Base-by-base conservation (phyloP, 1,140 invertebrate genomes). In the Dendrolimus punctatus region DNA sequence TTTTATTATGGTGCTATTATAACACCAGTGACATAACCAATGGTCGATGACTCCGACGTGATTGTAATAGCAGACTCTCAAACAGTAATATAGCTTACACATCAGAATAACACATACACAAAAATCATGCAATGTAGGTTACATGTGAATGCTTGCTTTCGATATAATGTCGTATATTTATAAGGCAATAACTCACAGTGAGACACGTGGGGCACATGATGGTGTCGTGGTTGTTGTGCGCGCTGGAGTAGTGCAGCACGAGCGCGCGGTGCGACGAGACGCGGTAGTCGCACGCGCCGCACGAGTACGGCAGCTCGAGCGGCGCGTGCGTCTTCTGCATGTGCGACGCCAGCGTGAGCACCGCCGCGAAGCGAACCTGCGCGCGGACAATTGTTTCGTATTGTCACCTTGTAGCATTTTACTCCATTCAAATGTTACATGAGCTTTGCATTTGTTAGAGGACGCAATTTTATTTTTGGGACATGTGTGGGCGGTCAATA, bases 271-370 rank as follows among this genome's bases (percentile, higher is more conserved):
- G 94, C 54, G 92, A 92, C 6, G 94, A 95, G 8, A 91, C 90
- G 42, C 92, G 89, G 78, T 93, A 95, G 47, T 88, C 81, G 66
- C 95, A 96, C 38, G 90, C 89, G 37, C 91, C 91, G 73, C 95
- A 96, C 41, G 87, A 85, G 75, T 96, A 96, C 1, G 95, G 95
- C 79, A 95, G 89, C 76, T 96, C 95, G 5, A 91, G 88, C 36
- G 91, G 91, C 55, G 89, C 88, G 83, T 96, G 95, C 57, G 90
- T 91, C 55, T 90, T 91, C 55, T 93, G 91, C 88, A 96, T 90
- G 76, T 96, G 95, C 60, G 92, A 89, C 1, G 93, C 90, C 6
- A 95, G 84, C 6, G 91, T 85, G 60, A 90, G 85, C 43, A 91
- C 76, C 10, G 90, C 89, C 49, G 88, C 88, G 70, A 91, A 90